These are phyloP conservation scores for Stichodactyla helianthus DNA, from an alignment of 64 coral and sea anemone species.

Conservation along the genomic window DNA sequence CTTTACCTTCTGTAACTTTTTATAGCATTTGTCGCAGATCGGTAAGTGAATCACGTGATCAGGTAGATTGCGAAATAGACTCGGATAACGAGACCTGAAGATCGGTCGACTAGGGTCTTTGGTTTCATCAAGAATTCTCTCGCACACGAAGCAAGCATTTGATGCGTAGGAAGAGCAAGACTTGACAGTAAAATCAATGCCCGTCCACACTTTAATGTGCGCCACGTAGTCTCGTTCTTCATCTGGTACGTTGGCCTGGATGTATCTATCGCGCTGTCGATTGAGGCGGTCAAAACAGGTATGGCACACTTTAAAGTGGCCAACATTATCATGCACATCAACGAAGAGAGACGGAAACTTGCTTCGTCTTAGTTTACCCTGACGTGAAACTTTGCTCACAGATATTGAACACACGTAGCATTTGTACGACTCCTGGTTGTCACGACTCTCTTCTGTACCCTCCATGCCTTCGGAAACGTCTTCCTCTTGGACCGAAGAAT, in stretches of 20 bases:
- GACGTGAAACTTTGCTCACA: conserved; percentile 34
- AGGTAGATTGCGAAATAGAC: conserved; percentile 56
- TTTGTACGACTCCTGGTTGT: conserved; percentile 31
- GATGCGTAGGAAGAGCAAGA: conserved; percentile 1
- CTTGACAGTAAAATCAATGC: conserved; percentile 18
- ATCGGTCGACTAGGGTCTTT: conserved; percentile 42
- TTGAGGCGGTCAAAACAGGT: conserved; percentile 66
- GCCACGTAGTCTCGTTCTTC: conserved; percentile 60
- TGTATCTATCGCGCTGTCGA: conserved; percentile 55
- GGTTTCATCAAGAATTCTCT: conserved; percentile 35
- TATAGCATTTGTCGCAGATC: conserved; percentile 63
- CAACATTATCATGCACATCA: conserved; percentile 35
- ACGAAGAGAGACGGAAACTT: conserved; percentile 71
- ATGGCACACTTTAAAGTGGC: conserved; percentile 58
- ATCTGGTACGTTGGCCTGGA: conserved; percentile 53
- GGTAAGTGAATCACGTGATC: conserved; percentile 16
- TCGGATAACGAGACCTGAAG: conserved; percentile 51
- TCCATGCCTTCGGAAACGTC: not conserved
- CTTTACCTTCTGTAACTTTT: conserved; percentile 54
- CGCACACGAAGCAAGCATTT: conserved; percentile 68
- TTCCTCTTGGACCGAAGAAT: not conserved
- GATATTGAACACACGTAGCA: conserved; percentile 58
- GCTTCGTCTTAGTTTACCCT: conserved; percentile 46
- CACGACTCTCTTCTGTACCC: not conserved
- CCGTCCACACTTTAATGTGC: conserved; percentile 77